Percentiles rank a stretch among this genome's conserved stretches.
These are phyloP conservation scores for Clupea harengus DNA, from an alignment of 2,113 vertebrate genomes.

Conservation along the genomic window DNA sequence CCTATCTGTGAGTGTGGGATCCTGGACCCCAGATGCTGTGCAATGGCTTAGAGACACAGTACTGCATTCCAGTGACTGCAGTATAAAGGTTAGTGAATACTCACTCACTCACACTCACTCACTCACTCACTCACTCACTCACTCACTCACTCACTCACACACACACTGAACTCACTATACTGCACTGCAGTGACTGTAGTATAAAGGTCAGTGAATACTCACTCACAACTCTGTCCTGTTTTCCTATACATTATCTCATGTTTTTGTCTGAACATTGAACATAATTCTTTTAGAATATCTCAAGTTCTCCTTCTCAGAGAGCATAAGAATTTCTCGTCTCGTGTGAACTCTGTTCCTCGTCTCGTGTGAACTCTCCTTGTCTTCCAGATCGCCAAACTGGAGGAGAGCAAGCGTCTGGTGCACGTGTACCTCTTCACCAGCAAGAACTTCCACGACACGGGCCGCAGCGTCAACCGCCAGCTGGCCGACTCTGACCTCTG, in stretches of 20 bases:
- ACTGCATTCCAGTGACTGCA: slow-evolving; percentile 83
- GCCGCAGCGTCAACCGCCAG: slow-evolving; percentile 83
- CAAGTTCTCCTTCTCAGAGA: no score
- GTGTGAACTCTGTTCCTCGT: no score
- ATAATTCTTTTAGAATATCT: no score
- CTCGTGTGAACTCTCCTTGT: no score
- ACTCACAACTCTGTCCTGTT: neutral
- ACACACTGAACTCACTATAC: neutral
- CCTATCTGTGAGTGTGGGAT: slow-evolving; percentile 81
- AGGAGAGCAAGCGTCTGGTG: slow-evolving; percentile 72
- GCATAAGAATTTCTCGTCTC: no score
- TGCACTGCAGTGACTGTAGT: neutral
- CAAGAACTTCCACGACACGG: slow-evolving; percentile 79
- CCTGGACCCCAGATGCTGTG: slow-evolving; percentile 94
- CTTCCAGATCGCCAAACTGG: slow-evolving; percentile 81
- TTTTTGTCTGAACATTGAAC: no score
- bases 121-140: neutral
- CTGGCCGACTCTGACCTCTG: slow-evolving; percentile 85
- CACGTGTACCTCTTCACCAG: slow-evolving; percentile 87
- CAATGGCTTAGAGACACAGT: slow-evolving; percentile 90
- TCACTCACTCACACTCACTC: neutral
- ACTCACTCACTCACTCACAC: neutral
- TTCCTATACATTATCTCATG: no score
- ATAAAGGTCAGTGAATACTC: neutral
- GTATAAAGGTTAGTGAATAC: slow-evolving; percentile 79